Evolutionary conservation across 2,888 invertebrate species (phyloP), one percentile per base, ranked within the genome.

Genomic region (Nomada fabriciana): DNA sequence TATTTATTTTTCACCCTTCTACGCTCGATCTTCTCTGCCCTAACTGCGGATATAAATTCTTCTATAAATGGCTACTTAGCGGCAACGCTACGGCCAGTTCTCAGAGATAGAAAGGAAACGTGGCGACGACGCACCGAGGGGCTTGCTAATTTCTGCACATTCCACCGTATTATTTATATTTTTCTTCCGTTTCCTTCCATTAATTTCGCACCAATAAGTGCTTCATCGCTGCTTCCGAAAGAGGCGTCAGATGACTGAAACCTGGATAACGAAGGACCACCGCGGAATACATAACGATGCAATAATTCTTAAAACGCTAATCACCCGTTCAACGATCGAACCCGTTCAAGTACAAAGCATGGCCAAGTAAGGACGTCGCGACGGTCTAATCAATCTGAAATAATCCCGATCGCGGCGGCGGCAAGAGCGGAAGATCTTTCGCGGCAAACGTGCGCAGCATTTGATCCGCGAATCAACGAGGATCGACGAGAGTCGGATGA

Each of bases 1-100:
- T 91, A 91, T 92, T 90, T 91, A 91, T 91, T 91, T 91, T 89
- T 89, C 85, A 86, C 86, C 86, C 86, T 86, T 87, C 82, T 75
- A 71, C 70, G 68, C 78, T 77, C 86, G 79, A 80, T 87, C 85
- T 82, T 85, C 80, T 68, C 74, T 71, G 53, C 76, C 86, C 83
- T 88, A 91, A 91, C 89, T 90, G 90, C 88, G 76, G 88, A 80
- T 89, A 92, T 91, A 91, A 91, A 91, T 92, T 91, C 88, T 88
- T 85, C 88, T 75, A 85, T 84, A 87, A 90, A 86, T 84, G 89
- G 81, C 87, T 87, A 82, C 82, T 86, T 75, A 87, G 79, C 85
- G 78, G 68, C 77, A 52, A 73, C 76, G 74, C 78, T 76, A 60
- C 73, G 52, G 79, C 74, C 72, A 67, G 65, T 57, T 70, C 55